Evolutionary conservation across 2,888 invertebrate genomes (phyloP), one percentile per base, ranked within the genome.

Genomic region (Thyatira batis): DNA sequence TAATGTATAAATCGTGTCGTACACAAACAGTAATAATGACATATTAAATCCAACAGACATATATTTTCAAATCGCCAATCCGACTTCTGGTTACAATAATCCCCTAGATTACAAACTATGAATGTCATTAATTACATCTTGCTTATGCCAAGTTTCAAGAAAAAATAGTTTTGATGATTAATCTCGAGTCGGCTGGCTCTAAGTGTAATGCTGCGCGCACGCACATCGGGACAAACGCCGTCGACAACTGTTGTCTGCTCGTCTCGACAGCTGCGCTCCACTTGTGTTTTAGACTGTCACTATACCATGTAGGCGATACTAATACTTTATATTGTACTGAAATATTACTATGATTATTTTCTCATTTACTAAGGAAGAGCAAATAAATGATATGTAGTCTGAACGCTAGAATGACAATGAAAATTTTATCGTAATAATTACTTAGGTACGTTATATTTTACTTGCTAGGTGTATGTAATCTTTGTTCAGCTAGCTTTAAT

Each of bases 241-340:
- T 66, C 76, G 84, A 85, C 91, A 89, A 89, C 89, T 90, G 91
- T 87, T 89, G 91, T 90, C 90, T 89, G 82, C 83, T 79, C 77
- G 87, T 88, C 87, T 63, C 79, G 85, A 85, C 91, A 92, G 91
- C 91, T 92, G 91, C 83, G 87, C 69, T 82, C 85, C 78, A 86
- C 82, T 89, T 85, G 86, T 71, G 74, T 54, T 50, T 57, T 56
- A 61, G 59, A 65, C 60, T 48, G 52, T 45, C 61, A 62, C 57
- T 69, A 49, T 50, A 69, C 60, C 25, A 54, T 54, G 39, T 49
- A 52, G 49, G 49, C 49, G 53, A 51, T 49, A 17, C 39, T 39
- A 17, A 39, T 39, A 39, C 8, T 2, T 11, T 39, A 3, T n/a
- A 8, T 6, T 17, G 3, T 3, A n/a, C n/a, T n/a, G n/a, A n/a